Conservation (phyloP, 1,140 invertebrate genomes). For the Penaeus chinensis region DNA sequence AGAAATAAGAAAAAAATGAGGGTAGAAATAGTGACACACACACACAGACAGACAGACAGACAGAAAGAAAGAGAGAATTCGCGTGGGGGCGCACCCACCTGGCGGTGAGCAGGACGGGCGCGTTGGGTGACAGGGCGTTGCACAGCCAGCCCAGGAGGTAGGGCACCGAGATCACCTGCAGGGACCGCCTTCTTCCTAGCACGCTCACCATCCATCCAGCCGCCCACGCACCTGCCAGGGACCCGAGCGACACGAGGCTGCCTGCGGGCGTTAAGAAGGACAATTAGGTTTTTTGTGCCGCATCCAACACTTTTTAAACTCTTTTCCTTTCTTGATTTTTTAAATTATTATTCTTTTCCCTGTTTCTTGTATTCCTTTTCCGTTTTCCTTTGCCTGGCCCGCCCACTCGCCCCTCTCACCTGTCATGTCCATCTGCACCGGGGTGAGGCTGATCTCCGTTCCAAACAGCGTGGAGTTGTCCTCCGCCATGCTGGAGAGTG, state of each 20-base stretch:
- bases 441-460: neutral
- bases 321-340: no score
- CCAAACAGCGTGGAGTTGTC: slow-evolving; percentile 6
- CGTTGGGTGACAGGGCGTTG: slow-evolving; percentile 4
- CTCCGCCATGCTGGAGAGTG: neutral
- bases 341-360: no score
- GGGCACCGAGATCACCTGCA: neutral
- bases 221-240: slow-evolving; percentile 1
- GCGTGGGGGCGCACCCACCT: neutral
- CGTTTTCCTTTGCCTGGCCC: neutral
- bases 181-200: neutral
- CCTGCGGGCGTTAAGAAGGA: neutral
- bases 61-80: no score
- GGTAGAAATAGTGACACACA: no score
- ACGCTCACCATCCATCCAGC: slow-evolving; percentile 1
- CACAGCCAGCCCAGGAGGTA: slow-evolving; percentile 14
- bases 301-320: no score
- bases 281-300: neutral
- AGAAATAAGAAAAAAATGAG: no score
- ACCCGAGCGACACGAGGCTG: slow-evolving; percentile 1
- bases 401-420: neutral
- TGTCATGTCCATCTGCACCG: neutral
- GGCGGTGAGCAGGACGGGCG: neutral
- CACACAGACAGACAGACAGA: no score
- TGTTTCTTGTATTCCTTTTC: no score